These are phyloP conservation scores for Colistium nudipinnis DNA, from an alignment of 2,113 vertebrate species.

Conservation along the genomic window DNA sequence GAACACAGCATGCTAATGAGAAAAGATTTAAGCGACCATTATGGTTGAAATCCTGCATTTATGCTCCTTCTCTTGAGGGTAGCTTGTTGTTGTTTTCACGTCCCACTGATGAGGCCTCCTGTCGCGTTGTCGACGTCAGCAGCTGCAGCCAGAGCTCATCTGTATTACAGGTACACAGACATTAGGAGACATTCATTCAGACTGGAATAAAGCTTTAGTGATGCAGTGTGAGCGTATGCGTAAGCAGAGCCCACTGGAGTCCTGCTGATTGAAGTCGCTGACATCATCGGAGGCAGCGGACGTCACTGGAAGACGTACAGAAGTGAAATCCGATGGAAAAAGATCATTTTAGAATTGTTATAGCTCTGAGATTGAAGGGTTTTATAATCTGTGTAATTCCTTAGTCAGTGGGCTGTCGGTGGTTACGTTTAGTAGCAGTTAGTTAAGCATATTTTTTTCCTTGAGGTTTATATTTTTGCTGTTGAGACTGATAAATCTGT, in stretches of 20 bases:
- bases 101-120: background rate
- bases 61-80: background rate
- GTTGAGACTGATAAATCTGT: background rate
- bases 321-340: background rate
- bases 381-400: background rate
- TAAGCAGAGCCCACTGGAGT: slow-evolving; percentile 49
- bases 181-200: slow-evolving; percentile 33
- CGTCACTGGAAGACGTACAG: slow-evolving; percentile 18
- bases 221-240: slow-evolving; percentile 32
- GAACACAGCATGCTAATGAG: too few relatives aligned
- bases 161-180: slow-evolving; percentile 49
- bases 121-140: background rate
- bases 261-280: slow-evolving; percentile 60
- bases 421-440: background rate
- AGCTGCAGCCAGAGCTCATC: slow-evolving; percentile 11
- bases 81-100: background rate
- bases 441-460: background rate
- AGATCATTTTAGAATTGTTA: background rate
- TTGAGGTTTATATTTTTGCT: background rate
- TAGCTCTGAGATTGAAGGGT: background rate
- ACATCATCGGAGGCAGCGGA: slow-evolving; percentile 42
- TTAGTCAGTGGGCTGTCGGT: too few relatives aligned
- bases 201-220: slow-evolving; percentile 29
- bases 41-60: background rate
- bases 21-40: background rate